Conservation (phyloP, 2,113 vertebrate species). For the Tor tambroides region DNA sequence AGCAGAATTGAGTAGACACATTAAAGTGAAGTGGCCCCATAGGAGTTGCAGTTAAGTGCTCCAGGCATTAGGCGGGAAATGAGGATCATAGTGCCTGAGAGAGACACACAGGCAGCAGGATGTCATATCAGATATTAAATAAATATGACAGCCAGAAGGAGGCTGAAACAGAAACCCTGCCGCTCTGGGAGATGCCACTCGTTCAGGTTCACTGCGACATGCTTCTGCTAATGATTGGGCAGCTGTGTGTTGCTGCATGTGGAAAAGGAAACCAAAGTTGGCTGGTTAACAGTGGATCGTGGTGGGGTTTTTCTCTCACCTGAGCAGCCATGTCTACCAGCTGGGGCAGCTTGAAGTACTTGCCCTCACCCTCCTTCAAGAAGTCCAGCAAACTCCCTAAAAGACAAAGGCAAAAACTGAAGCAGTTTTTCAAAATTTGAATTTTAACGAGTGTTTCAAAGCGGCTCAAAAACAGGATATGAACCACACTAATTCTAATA, state of each 20-base stretch:
- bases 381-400: slow-evolving; percentile 96
- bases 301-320: slow-evolving; percentile 72
- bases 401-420: slow-evolving; percentile 37
- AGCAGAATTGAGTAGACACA: slow-evolving; percentile 57
- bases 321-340: slow-evolving; percentile 98
- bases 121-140: slow-evolving; percentile 59
- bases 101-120: slow-evolving; percentile 9
- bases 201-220: slow-evolving; percentile 24
- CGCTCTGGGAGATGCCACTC: slow-evolving; percentile 24
- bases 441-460: not conserved
- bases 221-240: slow-evolving; percentile 20
- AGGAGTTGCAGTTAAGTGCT: slow-evolving; percentile 68
- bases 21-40: slow-evolving; percentile 65
- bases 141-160: slow-evolving; percentile 61
- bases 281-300: not conserved
- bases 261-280: slow-evolving; percentile 42
- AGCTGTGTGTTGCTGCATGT: slow-evolving; percentile 33
- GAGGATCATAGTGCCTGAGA: slow-evolving; percentile 28
- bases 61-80: slow-evolving; percentile 62
- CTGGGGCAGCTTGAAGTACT: slow-evolving; percentile 94
- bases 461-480: not conserved
- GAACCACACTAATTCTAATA: not conserved
- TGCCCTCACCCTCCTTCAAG: slow-evolving; percentile 96
- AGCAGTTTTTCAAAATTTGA: not conserved
- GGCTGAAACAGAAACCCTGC: slow-evolving; percentile 52